Evolutionary conservation across 35 echinoderm and acorn worm genomes (phyloP).

Genomic region (Anneissia japonica): DNA sequence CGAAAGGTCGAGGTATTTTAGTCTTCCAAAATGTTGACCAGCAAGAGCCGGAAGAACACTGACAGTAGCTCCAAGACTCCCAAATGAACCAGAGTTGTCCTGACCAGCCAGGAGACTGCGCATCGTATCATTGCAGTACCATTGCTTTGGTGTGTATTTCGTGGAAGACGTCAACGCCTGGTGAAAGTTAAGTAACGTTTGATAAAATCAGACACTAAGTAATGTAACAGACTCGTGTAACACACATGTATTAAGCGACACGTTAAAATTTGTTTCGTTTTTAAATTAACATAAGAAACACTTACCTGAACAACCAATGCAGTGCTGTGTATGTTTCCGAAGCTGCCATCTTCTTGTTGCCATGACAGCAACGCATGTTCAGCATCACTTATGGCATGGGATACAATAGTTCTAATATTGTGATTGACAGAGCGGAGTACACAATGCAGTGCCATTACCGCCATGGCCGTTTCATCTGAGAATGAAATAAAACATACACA

Average conservation of each 20-base stretch:
- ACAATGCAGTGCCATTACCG: slow-evolving; percentile 58
- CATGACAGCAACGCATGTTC: slow-evolving; percentile 3
- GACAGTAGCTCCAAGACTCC: slow-evolving; percentile 46
- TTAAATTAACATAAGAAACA: not conserved
- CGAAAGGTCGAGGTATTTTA: slow-evolving; percentile 19
- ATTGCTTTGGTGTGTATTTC: not conserved
- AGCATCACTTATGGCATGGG: not conserved
- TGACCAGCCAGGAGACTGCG: slow-evolving; percentile 13
- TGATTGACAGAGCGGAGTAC: not conserved
- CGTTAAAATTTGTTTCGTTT: not conserved
- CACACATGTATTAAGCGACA: not conserved
- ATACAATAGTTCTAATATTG: not conserved
- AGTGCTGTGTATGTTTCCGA: slow-evolving; percentile 47
- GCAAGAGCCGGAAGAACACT: slow-evolving; percentile 45
- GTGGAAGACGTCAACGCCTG: slow-evolving; percentile 41
- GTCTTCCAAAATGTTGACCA: slow-evolving; percentile 41
- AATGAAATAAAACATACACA: not conserved
- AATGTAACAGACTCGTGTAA: not conserved
- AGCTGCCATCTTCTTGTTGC: slow-evolving; percentile 26
- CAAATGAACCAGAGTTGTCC: slow-evolving; percentile 36
- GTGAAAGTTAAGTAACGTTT: not conserved
- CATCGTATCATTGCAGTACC: slow-evolving; percentile 16
- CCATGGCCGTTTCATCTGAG: slow-evolving; percentile 55
- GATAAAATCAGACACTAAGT: not conserved
- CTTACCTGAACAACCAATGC: slow-evolving; percentile 58